Evolutionary conservation across 2,113 vertebrate species (phyloP), one percentile per base, ranked within the genome.

Genomic region (Prionailurus viverrinus): DNA sequence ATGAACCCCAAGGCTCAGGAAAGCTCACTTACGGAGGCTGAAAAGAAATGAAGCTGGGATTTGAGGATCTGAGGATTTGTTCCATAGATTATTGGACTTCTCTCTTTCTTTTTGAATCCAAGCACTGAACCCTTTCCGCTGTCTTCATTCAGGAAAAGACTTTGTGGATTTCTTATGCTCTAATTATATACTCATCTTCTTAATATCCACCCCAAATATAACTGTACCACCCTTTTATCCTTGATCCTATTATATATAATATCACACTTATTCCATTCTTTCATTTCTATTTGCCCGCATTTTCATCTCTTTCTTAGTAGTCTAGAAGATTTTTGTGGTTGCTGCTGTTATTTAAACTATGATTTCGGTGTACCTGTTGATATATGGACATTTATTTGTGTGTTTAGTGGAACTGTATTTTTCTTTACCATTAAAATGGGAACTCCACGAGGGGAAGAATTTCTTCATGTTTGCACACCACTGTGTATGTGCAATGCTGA

Each of bases 391-490:
- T 55, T 91, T 66, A 39, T 41, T 68, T 97, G 39, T 80, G 4
- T 71, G 10, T 95, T 87, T 79, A 86, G 14, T 69, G 80, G 66
- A 91, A 89, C 79, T 94, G 3, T 27, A 80, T 61, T 93, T 97
- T 69, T 79, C n/a, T 78, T 93, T 93, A 78, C 31, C 84, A 76
- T 18, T 29, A 68, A 87, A 92, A 80, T 91, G 8, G 39, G 78
- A 94, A 12, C 36, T 80, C 48, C 55, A 71, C n/a, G 6, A 39
- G 33, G 63, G 18, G 66, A 89, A n/a, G n/a, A n/a, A 68, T 41
- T 55, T 83, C n/a, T 92, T 81, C 11, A 45, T 89, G 15, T 74
- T 83, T 96, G n/a, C 12, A 61, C 29, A 39, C 36, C n/a, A 48
- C 58, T 74, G 0, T 68, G 0, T 66, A 31, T 51, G 19, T 18